Evolutionary conservation across 2,888 invertebrate species (phyloP).

Genomic region (Ophion ellenae): DNA sequence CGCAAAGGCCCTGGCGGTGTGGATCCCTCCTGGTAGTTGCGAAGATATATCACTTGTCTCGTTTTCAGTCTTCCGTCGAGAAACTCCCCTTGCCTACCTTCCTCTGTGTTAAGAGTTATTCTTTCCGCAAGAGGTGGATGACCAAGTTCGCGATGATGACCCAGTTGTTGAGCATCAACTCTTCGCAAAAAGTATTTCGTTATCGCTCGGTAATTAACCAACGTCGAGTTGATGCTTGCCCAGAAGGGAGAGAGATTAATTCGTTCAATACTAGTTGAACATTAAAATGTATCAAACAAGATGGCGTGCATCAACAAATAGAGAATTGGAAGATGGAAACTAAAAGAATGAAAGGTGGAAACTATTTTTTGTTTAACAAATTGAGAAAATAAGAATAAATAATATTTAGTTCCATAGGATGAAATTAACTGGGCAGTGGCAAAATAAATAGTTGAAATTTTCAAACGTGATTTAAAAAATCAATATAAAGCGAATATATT

Average conservation of each 20-base stretch:
- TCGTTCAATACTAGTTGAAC: not conserved
- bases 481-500: no score
- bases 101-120: not conserved
- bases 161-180: not conserved
- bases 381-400: no score
- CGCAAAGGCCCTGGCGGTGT: slow-evolving; percentile 25
- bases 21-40: slow-evolving; percentile 35
- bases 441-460: no score
- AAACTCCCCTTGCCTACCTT: not conserved
- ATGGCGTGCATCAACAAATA: no score
- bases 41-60: slow-evolving; percentile 46
- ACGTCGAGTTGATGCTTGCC: not conserved
- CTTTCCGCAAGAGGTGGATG: not conserved
- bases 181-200: not conserved
- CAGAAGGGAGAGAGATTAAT: not conserved
- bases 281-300: no score
- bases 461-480: no score
- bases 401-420: no score
- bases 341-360: no score
- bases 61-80: slow-evolving; percentile 1
- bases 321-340: no score
- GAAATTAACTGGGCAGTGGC: no score
- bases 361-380: no score
- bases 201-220: not conserved
- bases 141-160: not conserved